phyloP scores from a whole-genome alignment of 1,140 invertebrate species.

The Drosophila rhopaloa region DNA sequence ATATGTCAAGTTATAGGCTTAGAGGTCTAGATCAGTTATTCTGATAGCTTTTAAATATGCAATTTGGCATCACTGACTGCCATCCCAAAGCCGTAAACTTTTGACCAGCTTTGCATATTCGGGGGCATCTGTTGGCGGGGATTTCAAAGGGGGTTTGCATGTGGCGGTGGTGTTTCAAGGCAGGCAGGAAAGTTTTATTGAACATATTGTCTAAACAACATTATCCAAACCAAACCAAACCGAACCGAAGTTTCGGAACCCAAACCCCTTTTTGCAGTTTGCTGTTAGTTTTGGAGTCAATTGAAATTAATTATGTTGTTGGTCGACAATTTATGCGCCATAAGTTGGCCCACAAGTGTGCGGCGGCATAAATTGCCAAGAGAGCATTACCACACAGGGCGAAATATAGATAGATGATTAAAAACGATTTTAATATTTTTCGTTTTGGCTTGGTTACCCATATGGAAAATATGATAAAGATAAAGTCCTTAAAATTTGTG shows the following conservation, averaged over 20 bases:
- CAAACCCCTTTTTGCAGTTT: conserved; percentile 19
- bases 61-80: conserved; percentile 5
- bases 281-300: conserved; percentile 56
- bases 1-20: too few species aligned
- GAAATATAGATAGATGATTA: not conserved
- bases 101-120: conserved; percentile 51
- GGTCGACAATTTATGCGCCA: conserved; percentile 69
- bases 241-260: conserved; percentile 17
- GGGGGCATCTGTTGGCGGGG: conserved; percentile 28
- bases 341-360: conserved; percentile 76
- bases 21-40: not conserved
- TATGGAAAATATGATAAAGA: too few species aligned
- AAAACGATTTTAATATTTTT: not conserved
- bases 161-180: conserved; percentile 7
- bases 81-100: conserved; percentile 40
- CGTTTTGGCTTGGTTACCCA: not conserved
- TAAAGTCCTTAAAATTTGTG: too few species aligned
- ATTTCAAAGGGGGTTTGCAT: conserved; percentile 19
- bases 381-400: conserved; percentile 1
- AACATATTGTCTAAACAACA: conserved; percentile 79
- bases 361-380: conserved; percentile 64
- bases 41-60: not conserved
- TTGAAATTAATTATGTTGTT: conserved; percentile 79
- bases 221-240: conserved; percentile 33
- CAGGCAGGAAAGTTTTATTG: conserved; percentile 66